Evolutionary conservation across 2,113 vertebrate genomes (phyloP).

Genomic region (Poecilia latipinna): DNA sequence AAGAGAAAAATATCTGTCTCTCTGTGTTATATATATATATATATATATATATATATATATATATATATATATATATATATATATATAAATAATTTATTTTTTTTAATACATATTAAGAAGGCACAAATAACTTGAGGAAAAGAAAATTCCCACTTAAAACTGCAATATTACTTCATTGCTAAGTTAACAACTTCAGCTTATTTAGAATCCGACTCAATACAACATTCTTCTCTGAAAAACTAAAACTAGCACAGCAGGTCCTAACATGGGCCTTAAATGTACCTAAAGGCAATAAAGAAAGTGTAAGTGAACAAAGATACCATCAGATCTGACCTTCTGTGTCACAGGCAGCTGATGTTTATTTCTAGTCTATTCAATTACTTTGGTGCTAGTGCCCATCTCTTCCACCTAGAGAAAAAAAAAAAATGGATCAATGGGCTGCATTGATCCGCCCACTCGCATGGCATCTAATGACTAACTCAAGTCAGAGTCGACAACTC

Average conservation of each 20-base stretch:
- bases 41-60: no score
- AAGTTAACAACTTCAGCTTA: neutral
- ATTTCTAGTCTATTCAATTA: conserved; percentile 65
- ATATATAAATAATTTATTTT: no score
- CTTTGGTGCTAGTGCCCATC: conserved; percentile 29
- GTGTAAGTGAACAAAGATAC: conserved; percentile 9
- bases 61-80: no score
- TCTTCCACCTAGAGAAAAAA: conserved; percentile 45
- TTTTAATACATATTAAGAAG: neutral
- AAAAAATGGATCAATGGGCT: conserved; percentile 57
- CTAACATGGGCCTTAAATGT: neutral
- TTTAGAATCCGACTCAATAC: neutral
- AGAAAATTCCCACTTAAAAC: neutral
- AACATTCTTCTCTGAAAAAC: neutral
- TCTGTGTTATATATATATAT: no score
- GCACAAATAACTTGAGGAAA: neutral
- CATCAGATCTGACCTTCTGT: conserved; percentile 42
- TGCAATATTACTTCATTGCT: neutral
- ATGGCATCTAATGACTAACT: conserved; percentile 59
- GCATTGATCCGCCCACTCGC: conserved; percentile 60
- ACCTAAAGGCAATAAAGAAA: conserved; percentile 17
- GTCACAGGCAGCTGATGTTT: conserved; percentile 51
- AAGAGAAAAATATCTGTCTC: no score
- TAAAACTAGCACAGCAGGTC: neutral
- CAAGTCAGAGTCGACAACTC: conserved; percentile 49